These are phyloP conservation scores for Corvus cornix DNA, from an alignment of 2,113 vertebrate genomes.

Conservation along the genomic window DNA sequence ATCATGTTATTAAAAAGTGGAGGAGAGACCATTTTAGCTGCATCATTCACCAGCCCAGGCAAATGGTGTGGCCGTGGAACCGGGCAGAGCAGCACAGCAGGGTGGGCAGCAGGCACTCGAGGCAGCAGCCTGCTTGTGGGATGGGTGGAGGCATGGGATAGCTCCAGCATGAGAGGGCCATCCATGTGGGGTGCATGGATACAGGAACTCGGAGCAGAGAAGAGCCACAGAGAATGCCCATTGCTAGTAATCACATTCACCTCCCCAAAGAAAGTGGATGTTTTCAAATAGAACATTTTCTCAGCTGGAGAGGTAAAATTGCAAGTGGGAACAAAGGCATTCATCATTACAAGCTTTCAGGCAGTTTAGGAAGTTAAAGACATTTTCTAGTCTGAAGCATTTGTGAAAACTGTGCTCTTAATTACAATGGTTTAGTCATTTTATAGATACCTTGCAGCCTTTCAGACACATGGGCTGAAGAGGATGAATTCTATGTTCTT, in stretches of 20 bases:
- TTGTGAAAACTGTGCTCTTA: background rate
- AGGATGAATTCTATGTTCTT: background rate
- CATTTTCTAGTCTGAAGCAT: background rate
- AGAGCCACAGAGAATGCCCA: background rate
- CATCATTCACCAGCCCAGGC: background rate
- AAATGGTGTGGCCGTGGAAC: background rate
- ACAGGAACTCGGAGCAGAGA: background rate
- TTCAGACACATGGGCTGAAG: background rate
- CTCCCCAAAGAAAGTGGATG: accelerated
- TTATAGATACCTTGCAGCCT: background rate
- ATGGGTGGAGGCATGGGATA: background rate
- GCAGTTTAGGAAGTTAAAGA: background rate
- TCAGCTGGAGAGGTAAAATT: background rate
- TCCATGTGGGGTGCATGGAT: accelerated
- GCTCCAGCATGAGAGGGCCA: background rate
- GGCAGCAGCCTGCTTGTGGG: background rate
- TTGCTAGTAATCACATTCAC: background rate
- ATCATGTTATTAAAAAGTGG: background rate
- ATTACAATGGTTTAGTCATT: background rate
- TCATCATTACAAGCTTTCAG: background rate
- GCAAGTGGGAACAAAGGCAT: background rate
- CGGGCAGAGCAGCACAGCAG: background rate
- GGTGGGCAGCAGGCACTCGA: background rate
- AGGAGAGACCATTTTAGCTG: background rate
- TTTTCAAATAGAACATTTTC: background rate